Conservation (phyloP, 1,140 invertebrate species). For the Panagrolaimus sp. region DNA sequence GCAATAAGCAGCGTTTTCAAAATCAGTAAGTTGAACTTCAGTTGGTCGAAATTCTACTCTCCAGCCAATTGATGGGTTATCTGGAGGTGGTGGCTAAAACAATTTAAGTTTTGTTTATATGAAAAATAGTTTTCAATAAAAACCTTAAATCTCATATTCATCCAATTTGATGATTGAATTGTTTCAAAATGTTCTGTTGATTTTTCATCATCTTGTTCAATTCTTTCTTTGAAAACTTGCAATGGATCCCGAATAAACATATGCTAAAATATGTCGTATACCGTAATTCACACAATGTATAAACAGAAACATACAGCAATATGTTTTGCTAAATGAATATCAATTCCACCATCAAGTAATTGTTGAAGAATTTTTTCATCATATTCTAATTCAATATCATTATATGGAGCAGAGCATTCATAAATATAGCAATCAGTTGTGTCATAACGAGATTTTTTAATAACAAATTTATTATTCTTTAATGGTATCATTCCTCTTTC, state of each 20-base stretch:
- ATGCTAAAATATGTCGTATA: constrained; percentile 90
- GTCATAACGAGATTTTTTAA: constrained; percentile 92
- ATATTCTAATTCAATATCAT: constrained; percentile 81
- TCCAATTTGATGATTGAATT: constrained; percentile 99
- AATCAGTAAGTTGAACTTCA: constrained; percentile 91
- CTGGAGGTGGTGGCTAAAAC: constrained; percentile 78
- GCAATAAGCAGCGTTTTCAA: constrained; percentile 98
- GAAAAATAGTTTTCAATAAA: not conserved
- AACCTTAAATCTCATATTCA: constrained; percentile 95
- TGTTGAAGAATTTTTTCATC: constrained; percentile 76
- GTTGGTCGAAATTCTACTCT: constrained; percentile 97
- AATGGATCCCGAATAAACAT: constrained; percentile 96
- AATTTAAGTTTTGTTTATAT: constrained; percentile 66
- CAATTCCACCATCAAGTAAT: constrained; percentile 71
- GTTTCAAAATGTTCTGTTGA: constrained; percentile 98
- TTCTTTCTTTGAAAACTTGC: constrained; percentile 85
- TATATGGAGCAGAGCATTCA: constrained; percentile 77
- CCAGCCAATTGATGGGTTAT: constrained; percentile 81
- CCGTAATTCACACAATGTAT: constrained; percentile 59
- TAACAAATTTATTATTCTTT: constrained; percentile 73
- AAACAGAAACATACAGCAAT: constrained; percentile 67
- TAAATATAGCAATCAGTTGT: constrained; percentile 95
- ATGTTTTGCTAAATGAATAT: constrained; percentile 21
- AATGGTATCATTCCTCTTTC: constrained; percentile 74
- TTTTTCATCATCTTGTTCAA: constrained; percentile 83